These are phyloP conservation scores for Drosophila paucipuncta DNA, from an alignment of 2,888 invertebrate species.

Conservation along the genomic window DNA sequence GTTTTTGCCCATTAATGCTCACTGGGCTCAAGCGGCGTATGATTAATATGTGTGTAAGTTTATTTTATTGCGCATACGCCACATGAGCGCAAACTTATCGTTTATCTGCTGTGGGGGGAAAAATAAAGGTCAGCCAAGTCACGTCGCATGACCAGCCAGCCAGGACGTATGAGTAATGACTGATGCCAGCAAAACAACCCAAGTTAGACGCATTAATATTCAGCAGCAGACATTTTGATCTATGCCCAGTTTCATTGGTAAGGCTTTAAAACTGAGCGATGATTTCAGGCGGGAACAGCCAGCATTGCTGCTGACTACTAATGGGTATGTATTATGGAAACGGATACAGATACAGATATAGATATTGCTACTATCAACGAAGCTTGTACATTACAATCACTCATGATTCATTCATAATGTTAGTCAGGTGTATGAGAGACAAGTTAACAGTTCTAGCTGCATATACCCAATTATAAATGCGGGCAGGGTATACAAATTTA, in stretches of 20 bases:
- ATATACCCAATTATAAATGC: neutral
- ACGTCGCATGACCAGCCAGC: slow-evolving; percentile 19
- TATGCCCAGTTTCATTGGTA: neutral
- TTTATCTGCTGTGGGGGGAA: slow-evolving; percentile 24
- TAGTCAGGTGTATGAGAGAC: neutral
- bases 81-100: slow-evolving; percentile 12
- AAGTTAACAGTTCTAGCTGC: neutral
- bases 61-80: slow-evolving; percentile 58
- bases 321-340: neutral
- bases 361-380: neutral
- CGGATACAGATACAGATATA: neutral
- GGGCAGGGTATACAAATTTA: neutral
- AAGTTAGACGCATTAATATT: slow-evolving; percentile 4
- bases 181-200: slow-evolving; percentile 1
- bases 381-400: neutral
- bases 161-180: slow-evolving; percentile 59
- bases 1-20: slow-evolving; percentile 34
- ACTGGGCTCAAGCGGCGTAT: slow-evolving; percentile 49
- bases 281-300: neutral
- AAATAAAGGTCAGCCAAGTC: slow-evolving; percentile 58
- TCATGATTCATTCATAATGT: neutral
- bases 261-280: neutral
- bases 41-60: slow-evolving; percentile 65
- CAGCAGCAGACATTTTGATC: neutral
- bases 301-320: neutral